Evolutionary conservation across 2,113 vertebrate species (phyloP).

Genomic region (Pontoporia blainvillei): DNA sequence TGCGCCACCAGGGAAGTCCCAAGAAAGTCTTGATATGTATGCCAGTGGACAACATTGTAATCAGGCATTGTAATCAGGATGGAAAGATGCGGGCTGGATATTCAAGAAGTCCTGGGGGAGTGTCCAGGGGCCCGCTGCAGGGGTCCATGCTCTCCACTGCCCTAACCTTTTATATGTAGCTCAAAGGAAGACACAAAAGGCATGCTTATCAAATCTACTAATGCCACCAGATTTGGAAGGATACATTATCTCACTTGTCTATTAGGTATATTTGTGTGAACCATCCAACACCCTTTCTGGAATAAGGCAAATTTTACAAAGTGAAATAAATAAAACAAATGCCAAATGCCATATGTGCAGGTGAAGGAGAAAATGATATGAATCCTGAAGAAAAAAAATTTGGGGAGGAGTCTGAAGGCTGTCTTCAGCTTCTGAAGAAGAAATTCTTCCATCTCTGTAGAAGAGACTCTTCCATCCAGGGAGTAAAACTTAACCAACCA

Average conservation of each 20-base stretch:
- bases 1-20: neutral
- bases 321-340: neutral
- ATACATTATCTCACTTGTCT: neutral
- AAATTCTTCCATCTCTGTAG: neutral
- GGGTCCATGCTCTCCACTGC: neutral
- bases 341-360: neutral
- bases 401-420: neutral
- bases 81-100: neutral
- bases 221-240: neutral
- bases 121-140: accelerated
- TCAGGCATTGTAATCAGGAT: neutral
- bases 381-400: neutral
- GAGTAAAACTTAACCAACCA: neutral
- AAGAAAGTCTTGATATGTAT: neutral
- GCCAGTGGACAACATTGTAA: neutral
- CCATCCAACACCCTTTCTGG: neutral
- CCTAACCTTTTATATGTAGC: neutral
- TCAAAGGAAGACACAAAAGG: neutral
- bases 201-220: neutral
- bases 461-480: neutral
- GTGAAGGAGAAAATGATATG: neutral
- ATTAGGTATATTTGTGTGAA: neutral
- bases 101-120: neutral
- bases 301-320: neutral
- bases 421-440: neutral